Evolutionary conservation across 2,797 vertebrate species (phyloP).

Genomic region (Enteromius paludinosus): DNA sequence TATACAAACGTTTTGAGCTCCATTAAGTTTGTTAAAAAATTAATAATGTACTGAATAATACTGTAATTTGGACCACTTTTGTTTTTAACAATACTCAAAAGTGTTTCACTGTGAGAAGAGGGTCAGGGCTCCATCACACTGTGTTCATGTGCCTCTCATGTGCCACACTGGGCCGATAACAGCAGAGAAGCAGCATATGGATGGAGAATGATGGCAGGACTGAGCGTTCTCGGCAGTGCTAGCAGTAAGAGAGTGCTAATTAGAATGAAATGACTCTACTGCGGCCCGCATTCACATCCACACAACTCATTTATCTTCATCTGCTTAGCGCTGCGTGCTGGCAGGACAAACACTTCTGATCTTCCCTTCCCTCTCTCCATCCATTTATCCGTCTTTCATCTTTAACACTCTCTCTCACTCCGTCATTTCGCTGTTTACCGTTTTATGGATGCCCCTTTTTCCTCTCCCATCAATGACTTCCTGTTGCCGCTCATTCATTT

Average conservation of each 20-base stretch:
- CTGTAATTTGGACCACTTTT: not conserved
- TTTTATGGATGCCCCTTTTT: slow-evolving; percentile 43
- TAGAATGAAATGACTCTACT: slow-evolving; percentile 77
- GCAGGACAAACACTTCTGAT: slow-evolving; percentile 75
- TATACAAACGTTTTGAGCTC: not conserved
- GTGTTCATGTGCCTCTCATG: slow-evolving; percentile 15
- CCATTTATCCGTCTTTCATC: slow-evolving; percentile 47
- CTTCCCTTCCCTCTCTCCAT: slow-evolving; percentile 34
- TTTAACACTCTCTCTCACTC: slow-evolving; percentile 36
- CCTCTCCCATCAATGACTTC: slow-evolving; percentile 59
- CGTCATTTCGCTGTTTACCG: slow-evolving; percentile 49
- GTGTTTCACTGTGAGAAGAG: not conserved
- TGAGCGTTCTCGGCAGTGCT: slow-evolving; percentile 74
- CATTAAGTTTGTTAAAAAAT: not conserved
- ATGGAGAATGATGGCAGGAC: slow-evolving; percentile 71
- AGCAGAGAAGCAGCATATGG: slow-evolving; percentile 19
- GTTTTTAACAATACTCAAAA: not conserved
- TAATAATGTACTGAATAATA: not conserved
- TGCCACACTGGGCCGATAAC: slow-evolving; percentile 7
- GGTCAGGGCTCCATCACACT: not conserved
- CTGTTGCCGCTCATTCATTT: slow-evolving; percentile 55
- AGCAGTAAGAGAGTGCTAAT: slow-evolving; percentile 82
- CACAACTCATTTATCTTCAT: slow-evolving; percentile 82
- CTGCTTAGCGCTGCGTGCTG: slow-evolving; percentile 73
- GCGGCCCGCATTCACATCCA: slow-evolving; percentile 70